Evolutionary conservation across 2,888 invertebrate species (phyloP).

Genomic region (Amphipoea oculea): DNA sequence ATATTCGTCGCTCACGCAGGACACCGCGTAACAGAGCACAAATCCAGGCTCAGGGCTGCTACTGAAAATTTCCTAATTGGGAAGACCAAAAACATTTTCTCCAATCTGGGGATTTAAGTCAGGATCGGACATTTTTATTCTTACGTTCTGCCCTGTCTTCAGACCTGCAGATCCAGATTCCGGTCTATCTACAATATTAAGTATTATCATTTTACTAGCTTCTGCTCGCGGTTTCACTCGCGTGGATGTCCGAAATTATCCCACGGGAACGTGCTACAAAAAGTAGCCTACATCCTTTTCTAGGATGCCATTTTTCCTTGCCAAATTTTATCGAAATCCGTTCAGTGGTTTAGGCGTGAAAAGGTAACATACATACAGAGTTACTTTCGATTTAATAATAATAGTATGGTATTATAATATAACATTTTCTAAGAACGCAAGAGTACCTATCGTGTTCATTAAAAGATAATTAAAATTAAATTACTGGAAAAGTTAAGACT

Average conservation of each 20-base stretch:
- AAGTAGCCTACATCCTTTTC: no score
- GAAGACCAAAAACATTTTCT: neutral
- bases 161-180: neutral
- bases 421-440: neutral
- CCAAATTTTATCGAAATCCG: no score
- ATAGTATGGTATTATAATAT: neutral
- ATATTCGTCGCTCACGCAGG: no score
- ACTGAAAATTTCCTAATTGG: neutral
- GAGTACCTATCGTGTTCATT: neutral
- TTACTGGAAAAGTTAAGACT: slow-evolving; percentile 11
- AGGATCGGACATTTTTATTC: neutral
- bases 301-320: no score
- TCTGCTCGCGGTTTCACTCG: no score
- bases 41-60: neutral
- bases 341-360: no score
- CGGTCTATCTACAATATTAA: neutral
- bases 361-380: neutral
- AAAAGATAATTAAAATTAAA: slow-evolving; percentile 13
- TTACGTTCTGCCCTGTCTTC: neutral
- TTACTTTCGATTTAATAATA: neutral
- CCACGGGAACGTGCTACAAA: no score
- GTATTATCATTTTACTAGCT: neutral
- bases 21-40: neutral
- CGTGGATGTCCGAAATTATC: no score
- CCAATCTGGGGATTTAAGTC: no score